Percentiles rank a stretch among this genome's conserved stretches.
These are phyloP conservation scores for Pomatostomus ruficeps DNA, from an alignment of 2,113 vertebrate species.

Conservation along the genomic window DNA sequence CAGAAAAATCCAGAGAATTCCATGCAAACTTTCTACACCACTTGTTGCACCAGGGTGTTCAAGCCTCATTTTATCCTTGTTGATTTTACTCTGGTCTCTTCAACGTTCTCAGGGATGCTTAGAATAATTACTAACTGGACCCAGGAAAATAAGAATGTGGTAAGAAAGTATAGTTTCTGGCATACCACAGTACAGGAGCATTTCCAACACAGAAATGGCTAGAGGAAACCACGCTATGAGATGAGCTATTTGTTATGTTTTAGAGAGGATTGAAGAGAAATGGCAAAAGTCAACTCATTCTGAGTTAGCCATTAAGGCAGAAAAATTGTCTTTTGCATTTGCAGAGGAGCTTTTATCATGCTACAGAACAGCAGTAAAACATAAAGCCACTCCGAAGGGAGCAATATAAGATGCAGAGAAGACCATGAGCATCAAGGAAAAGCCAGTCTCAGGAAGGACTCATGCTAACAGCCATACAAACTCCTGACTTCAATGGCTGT, in stretches of 20 bases:
- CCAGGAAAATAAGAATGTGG: not conserved
- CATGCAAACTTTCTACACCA: not conserved
- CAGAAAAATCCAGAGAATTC: not conserved
- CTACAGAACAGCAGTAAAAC: not conserved
- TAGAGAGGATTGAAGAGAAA: not conserved
- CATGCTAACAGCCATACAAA: not conserved
- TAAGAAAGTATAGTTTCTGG: not conserved
- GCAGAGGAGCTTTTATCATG: not conserved
- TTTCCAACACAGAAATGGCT: not conserved
- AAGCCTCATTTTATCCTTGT: not conserved
- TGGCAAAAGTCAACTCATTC: not conserved
- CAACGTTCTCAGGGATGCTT: not conserved
- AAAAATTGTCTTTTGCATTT: not conserved
- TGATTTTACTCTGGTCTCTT: not conserved
- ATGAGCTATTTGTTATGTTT: not conserved
- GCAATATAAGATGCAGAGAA: not conserved
- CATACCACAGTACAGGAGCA: not conserved
- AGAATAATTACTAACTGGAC: not conserved
- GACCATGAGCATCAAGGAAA: not conserved
- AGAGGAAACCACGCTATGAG: not conserved
- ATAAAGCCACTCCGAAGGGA: not conserved
- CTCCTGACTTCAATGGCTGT: not conserved
- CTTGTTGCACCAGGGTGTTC: not conserved
- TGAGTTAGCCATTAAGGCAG: not conserved
- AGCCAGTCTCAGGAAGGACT: accelerated